These are phyloP conservation scores for Telenomus remus DNA, from an alignment of 1,140 invertebrate genomes.

Conservation along the genomic window DNA sequence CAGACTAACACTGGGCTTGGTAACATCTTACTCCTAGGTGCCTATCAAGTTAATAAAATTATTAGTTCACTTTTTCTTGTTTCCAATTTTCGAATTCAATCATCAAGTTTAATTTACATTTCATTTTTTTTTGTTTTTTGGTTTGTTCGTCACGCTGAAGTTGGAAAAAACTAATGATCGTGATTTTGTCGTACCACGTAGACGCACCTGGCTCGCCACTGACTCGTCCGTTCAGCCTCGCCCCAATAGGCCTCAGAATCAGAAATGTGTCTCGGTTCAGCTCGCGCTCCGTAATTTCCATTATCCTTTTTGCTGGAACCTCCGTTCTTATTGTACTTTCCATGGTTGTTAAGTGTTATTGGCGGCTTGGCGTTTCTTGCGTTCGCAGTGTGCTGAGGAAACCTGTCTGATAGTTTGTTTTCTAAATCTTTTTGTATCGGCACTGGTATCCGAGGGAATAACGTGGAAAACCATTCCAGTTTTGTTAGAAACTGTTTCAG, in stretches of 20 bases:
- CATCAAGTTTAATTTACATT: no score
- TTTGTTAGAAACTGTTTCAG: slow-evolving; percentile 95
- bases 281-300: slow-evolving; percentile 55
- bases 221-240: slow-evolving; percentile 74
- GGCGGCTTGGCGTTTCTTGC: slow-evolving; percentile 69
- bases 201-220: slow-evolving; percentile 76
- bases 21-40: slow-evolving; percentile 47
- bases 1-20: slow-evolving; percentile 46
- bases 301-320: slow-evolving; percentile 65
- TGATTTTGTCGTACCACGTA: slow-evolving; percentile 75
- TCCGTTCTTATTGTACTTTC: slow-evolving; percentile 66
- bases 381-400: slow-evolving; percentile 72
- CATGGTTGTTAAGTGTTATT: slow-evolving; percentile 71
- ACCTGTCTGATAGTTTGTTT: slow-evolving; percentile 80
- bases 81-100: slow-evolving; percentile 4
- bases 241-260: slow-evolving; percentile 77
- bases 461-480: slow-evolving; percentile 97
- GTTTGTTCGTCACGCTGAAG: background rate
- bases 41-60: slow-evolving; percentile 55
- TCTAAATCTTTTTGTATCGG: slow-evolving; percentile 96
- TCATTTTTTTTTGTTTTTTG: no score
- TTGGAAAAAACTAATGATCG: slow-evolving; percentile 60
- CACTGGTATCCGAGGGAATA: slow-evolving; percentile 99
- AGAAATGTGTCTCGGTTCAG: slow-evolving; percentile 72
- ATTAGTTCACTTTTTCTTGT: slow-evolving; percentile 35